A percentile compares a stretch with the other conserved stretches of the same genome.
Conservation (phyloP, 2,888 invertebrate genomes). For the Himalopsyche kuldschensis region DNA sequence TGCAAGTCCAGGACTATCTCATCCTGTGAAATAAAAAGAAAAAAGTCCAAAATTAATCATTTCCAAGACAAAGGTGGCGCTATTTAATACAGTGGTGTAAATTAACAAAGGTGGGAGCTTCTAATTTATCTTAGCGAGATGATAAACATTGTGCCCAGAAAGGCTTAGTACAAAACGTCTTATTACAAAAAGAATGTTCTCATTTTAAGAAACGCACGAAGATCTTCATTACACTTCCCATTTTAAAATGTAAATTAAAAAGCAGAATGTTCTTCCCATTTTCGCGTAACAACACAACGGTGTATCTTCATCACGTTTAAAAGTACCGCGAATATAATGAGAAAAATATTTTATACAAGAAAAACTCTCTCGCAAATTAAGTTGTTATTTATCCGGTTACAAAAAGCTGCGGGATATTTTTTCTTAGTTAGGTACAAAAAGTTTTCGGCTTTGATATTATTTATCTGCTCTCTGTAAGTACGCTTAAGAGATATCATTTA, state of each 20-base stretch:
- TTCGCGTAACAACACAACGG: neutral
- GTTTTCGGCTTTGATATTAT: neutral
- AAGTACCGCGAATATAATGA: conserved; percentile 17
- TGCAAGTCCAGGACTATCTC: neutral
- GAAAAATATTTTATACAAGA: conserved; percentile 14
- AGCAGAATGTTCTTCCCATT: conserved; percentile 19
- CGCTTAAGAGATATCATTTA: neutral
- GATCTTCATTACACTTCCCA: conserved; percentile 29
- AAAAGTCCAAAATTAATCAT: conserved; percentile 18
- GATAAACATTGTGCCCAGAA: conserved; percentile 27
- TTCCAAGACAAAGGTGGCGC: conserved; percentile 24
- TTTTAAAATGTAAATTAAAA: conserved; percentile 34
- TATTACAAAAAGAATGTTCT: conserved; percentile 34
- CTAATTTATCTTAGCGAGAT: conserved; percentile 32
- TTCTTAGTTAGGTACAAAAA: neutral
- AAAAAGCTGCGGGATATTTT: neutral
- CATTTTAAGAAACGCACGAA: conserved; percentile 18
- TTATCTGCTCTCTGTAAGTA: neutral
- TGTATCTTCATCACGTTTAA: conserved; percentile 16
- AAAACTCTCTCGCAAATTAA: conserved; percentile 22
- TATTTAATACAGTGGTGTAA: conserved; percentile 31
- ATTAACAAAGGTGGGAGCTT: conserved; percentile 17
- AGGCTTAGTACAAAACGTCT: conserved; percentile 26
- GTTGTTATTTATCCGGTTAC: conserved; percentile 2
- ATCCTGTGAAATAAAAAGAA: neutral